These are phyloP conservation scores for Drosophila eohydei DNA, from an alignment of 2,888 invertebrate genomes.

Conservation along the genomic window DNA sequence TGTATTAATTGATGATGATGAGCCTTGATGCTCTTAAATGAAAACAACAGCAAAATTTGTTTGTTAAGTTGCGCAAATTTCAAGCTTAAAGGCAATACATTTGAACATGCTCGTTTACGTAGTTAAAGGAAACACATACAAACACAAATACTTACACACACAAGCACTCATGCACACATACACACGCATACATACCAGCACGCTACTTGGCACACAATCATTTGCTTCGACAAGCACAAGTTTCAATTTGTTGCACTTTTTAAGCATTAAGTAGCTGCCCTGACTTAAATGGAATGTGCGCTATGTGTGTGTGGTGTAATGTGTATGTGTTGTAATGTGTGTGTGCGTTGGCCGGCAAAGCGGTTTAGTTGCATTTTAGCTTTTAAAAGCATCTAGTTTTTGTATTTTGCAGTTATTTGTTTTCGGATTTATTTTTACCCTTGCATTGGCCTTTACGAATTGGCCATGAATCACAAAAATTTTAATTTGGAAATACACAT, in stretches of 20 bases:
- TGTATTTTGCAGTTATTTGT: conserved; percentile 51
- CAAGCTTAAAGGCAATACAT: conserved; percentile 66
- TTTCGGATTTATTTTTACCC: conserved; percentile 40
- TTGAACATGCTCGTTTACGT: conserved; percentile 62
- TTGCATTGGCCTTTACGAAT: conserved; percentile 15
- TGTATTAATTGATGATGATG: conserved; percentile 42
- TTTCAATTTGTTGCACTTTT: conserved; percentile 84
- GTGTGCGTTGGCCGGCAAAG: conserved; percentile 64
- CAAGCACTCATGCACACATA: conserved; percentile 17
- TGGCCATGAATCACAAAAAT: background rate
- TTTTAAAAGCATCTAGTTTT: conserved; percentile 66
- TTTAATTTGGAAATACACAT: background rate
- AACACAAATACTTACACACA: background rate
- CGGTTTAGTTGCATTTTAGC: conserved; percentile 72
- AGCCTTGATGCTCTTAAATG: conserved; percentile 26
- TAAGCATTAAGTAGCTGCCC: conserved; percentile 77
- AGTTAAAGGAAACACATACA: conserved; percentile 33
- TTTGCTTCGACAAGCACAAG: conserved; percentile 83
- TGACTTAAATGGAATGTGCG: conserved; percentile 52
- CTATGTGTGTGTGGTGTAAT: conserved; percentile 27
- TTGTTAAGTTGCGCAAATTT: conserved; percentile 45
- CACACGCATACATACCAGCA: conserved; percentile 22
- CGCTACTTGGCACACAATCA: conserved; percentile 73
- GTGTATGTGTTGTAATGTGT: conserved; percentile 24
- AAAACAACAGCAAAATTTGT: conserved; percentile 34